These are phyloP conservation scores for Nannoperca obscura DNA, from an alignment of 2,797 vertebrate genomes.

Conservation along the genomic window DNA sequence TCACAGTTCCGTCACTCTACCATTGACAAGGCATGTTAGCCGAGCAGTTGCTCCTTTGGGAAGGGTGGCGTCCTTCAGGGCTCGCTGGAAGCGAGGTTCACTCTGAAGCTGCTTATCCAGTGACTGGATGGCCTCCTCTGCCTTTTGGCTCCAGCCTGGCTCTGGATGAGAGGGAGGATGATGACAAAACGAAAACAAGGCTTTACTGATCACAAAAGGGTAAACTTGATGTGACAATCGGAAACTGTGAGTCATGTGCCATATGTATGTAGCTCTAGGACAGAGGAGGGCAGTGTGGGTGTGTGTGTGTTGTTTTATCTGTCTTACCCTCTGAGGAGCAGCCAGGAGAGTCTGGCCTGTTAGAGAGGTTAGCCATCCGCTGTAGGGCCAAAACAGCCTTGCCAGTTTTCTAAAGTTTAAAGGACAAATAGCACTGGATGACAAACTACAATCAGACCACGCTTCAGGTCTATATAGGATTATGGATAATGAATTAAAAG, in stretches of 20 bases:
- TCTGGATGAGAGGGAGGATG: slow-evolving; percentile 72
- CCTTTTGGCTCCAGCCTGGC: slow-evolving; percentile 80
- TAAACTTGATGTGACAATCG: slow-evolving; percentile 78
- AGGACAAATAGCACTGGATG: slow-evolving; percentile 62
- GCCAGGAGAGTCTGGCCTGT: slow-evolving; percentile 76
- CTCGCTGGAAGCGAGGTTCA: slow-evolving; percentile 75
- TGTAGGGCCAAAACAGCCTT: slow-evolving; percentile 90
- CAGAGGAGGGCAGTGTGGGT: slow-evolving; percentile 19
- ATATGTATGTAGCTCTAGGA: slow-evolving; percentile 63
- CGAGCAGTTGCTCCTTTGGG: slow-evolving; percentile 71
- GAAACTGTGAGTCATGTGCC: slow-evolving; percentile 68
- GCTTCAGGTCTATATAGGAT: slow-evolving; percentile 30
- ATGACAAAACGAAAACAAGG: slow-evolving; percentile 43
- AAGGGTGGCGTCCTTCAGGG: slow-evolving; percentile 72
- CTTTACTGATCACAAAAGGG: slow-evolving; percentile 68
- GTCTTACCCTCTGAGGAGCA: slow-evolving; percentile 79
- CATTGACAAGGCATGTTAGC: slow-evolving; percentile 82
- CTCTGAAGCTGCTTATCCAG: slow-evolving; percentile 81
- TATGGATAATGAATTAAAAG: slow-evolving; percentile 50
- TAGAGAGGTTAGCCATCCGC: slow-evolving; percentile 87
- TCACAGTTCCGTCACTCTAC: slow-evolving; percentile 65
- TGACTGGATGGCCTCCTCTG: slow-evolving; percentile 75
- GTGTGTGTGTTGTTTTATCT: slow-evolving; percentile 16
- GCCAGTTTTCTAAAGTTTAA: slow-evolving; percentile 85
- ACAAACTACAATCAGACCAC: slow-evolving; percentile 40